These are phyloP conservation scores for Drosophila kikkawai DNA, from an alignment of 1,140 invertebrate genomes.

Conservation along the genomic window DNA sequence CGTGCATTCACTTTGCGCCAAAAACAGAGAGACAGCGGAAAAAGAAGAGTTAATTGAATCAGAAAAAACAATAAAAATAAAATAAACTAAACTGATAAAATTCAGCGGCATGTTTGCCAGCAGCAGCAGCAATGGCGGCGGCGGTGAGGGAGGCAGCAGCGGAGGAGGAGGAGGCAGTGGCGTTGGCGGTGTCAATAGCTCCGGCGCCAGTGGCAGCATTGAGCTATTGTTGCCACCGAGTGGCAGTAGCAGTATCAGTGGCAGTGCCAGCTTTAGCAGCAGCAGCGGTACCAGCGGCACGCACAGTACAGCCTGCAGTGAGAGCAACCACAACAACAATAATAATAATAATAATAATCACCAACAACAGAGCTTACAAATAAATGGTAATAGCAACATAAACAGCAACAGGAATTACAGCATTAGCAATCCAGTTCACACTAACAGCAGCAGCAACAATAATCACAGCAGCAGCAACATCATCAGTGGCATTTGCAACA, in stretches of 20 bases:
- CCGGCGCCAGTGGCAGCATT: slow-evolving; percentile 52
- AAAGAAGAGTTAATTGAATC: slow-evolving; percentile 59
- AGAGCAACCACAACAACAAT: slow-evolving; percentile 18
- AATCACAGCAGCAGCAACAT: slow-evolving; percentile 48
- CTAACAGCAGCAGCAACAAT: slow-evolving; percentile 26
- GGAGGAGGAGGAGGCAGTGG: slow-evolving; percentile 11
- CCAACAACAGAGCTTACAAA: slow-evolving; percentile 39
- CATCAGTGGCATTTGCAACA: slow-evolving; percentile 73
- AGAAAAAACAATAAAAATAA: slow-evolving; percentile 5
- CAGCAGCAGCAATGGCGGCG: neutral
- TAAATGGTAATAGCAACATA: slow-evolving; percentile 24
- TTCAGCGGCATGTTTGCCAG: slow-evolving; percentile 15
- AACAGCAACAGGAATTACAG: slow-evolving; percentile 24
- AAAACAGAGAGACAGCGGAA: slow-evolving; percentile 20
- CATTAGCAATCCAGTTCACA: slow-evolving; percentile 13
- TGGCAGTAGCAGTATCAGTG: slow-evolving; percentile 69
- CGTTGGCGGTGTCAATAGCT: slow-evolving; percentile 1
- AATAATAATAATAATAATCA: slow-evolving; percentile 41
- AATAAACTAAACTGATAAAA: slow-evolving; percentile 13
- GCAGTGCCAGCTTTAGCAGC: slow-evolving; percentile 69
- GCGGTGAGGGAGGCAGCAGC: slow-evolving; percentile 21
- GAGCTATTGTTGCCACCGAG: slow-evolving; percentile 68
- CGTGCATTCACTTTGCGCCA: slow-evolving; percentile 68
- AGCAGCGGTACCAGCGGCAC: slow-evolving; percentile 53
- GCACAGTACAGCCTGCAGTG: slow-evolving; percentile 45